A percentile compares a stretch with the other conserved stretches of the same genome.
These are phyloP conservation scores for Aselliscus stoliczkanus DNA, from an alignment of 2,797 vertebrate genomes.

Conservation along the genomic window DNA sequence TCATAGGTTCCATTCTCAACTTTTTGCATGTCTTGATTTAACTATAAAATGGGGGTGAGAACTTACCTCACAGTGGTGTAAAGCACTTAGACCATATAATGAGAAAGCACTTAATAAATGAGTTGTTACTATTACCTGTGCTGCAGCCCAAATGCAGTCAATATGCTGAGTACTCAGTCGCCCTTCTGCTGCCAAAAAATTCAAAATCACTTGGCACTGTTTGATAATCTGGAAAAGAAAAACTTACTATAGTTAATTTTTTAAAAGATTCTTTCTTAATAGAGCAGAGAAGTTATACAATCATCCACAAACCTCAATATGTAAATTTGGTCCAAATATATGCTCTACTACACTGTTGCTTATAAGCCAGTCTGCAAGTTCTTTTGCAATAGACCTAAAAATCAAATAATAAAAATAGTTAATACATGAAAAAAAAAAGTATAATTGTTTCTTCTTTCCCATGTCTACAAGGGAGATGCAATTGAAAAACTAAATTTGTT, in stretches of 20 bases:
- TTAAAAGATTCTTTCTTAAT: not conserved
- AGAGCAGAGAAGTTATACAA: not conserved
- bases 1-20: not conserved
- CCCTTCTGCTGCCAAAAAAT: slow-evolving; percentile 98
- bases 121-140: slow-evolving; percentile 87
- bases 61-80: not conserved
- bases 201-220: slow-evolving; percentile 99
- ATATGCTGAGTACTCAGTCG: slow-evolving; percentile 97
- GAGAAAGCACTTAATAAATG: not conserved
- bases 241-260: slow-evolving; percentile 61
- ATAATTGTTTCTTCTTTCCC: not conserved
- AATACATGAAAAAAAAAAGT: not conserved
- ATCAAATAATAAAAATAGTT: slow-evolving; percentile 48
- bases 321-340: slow-evolving; percentile 80
- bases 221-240: slow-evolving; percentile 93
- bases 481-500: not conserved
- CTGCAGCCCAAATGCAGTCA: slow-evolving; percentile 99
- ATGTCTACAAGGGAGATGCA: not conserved
- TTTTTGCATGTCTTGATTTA: not conserved
- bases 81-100: not conserved
- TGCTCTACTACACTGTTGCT: slow-evolving; percentile 91
- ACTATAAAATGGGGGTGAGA: not conserved
- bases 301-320: slow-evolving; percentile 91
- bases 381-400: slow-evolving; percentile 90
- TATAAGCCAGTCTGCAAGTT: slow-evolving; percentile 74